A percentile compares a stretch with the other conserved stretches of the same genome.
Evolutionary conservation across 2,113 vertebrate species (phyloP).

Genomic region (Clupea harengus): DNA sequence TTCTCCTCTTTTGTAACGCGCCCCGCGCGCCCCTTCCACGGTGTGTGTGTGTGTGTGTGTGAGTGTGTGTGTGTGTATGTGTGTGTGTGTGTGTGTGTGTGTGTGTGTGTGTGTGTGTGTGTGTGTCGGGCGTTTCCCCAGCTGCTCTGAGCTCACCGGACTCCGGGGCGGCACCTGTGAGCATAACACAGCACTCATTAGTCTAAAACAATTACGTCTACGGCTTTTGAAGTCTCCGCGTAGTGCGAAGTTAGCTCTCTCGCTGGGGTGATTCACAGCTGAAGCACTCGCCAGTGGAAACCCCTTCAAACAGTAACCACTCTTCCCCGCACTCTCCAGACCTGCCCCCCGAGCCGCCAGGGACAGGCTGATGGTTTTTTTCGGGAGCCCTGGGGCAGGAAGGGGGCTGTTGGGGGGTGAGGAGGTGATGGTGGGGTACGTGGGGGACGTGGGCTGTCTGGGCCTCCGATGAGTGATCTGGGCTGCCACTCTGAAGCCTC

Average conservation of each 20-base stretch:
- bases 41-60: too few relatives aligned
- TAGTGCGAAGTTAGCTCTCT: background rate
- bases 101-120: too few relatives aligned
- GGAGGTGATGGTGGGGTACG: background rate
- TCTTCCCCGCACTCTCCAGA: background rate
- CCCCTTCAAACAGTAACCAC: background rate
- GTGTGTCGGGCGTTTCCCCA: background rate
- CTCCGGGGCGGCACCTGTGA: background rate
- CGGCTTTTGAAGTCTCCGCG: background rate
- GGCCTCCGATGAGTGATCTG: constrained; percentile 42
- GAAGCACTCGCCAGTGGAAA: background rate
- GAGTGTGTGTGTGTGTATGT: background rate
- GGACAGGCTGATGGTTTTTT: background rate
- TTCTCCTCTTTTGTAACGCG: background rate
- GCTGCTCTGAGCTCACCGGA: constrained; percentile 4
- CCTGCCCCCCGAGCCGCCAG: background rate
- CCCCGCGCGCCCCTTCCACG: background rate
- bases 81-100: too few relatives aligned
- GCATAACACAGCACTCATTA: background rate
- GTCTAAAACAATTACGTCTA: background rate
- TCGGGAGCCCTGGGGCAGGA: background rate
- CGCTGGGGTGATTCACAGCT: background rate
- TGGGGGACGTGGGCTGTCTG: background rate
- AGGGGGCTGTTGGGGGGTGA: background rate
- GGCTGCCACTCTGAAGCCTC: constrained; percentile 38